Conservation (phyloP, 2,113 vertebrate genomes). For the Nyctibius bracteatus region DNA sequence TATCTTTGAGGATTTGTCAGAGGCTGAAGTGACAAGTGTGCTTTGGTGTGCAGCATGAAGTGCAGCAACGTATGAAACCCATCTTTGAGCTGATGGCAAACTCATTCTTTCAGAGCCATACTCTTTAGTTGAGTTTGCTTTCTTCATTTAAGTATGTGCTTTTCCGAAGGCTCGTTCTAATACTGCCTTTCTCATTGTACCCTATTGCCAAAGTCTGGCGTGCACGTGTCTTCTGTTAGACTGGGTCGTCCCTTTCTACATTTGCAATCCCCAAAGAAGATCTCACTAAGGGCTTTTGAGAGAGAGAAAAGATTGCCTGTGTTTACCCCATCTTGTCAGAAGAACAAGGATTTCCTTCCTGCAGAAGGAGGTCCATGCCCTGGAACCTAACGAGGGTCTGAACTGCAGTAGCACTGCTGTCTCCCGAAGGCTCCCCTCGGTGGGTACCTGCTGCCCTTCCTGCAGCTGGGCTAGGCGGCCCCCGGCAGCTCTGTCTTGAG, state of each 20-base stretch:
- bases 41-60: background rate
- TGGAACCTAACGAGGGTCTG: background rate
- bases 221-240: background rate
- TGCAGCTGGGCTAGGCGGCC: too few relatives aligned
- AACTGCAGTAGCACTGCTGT: background rate
- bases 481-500: background rate
- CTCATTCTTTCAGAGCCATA: background rate
- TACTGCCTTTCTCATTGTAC: background rate
- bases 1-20: constrained; percentile 28
- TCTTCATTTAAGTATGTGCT: background rate
- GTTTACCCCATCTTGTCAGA: background rate
- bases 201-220: fast-evolving
- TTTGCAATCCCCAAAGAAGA: background rate
- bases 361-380: background rate
- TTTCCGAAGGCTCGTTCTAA: background rate
- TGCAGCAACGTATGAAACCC: background rate
- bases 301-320: background rate
- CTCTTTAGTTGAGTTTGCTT: background rate
- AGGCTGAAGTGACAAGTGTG: background rate
- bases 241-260: background rate
- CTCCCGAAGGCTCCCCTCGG: background rate
- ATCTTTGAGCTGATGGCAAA: background rate
- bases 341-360: background rate
- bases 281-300: background rate
- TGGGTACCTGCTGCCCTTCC: too few relatives aligned